Evolutionary conservation across 2,888 invertebrate species (phyloP).

Genomic region (Omphaloscelis lunosa): DNA sequence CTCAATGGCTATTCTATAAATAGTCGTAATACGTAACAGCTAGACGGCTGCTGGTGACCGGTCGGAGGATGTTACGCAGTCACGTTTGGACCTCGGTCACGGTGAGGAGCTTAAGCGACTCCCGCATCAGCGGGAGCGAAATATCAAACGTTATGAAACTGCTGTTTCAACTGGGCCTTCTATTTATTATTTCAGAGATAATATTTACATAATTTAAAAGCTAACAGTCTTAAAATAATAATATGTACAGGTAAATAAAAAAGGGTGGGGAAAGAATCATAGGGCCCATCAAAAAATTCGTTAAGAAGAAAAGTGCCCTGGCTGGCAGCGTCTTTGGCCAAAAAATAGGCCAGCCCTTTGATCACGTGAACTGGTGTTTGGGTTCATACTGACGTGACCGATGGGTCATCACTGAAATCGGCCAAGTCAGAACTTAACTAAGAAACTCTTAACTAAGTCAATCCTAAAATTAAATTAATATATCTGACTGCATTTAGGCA

Average conservation of each 20-base stretch:
- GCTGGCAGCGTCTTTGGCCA: neutral
- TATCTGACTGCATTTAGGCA: neutral
- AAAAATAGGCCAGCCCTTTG: neutral
- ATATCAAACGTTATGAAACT: neutral
- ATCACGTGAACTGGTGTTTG: neutral
- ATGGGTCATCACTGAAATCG: neutral
- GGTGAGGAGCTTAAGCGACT: constrained; percentile 23
- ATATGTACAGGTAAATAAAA: neutral
- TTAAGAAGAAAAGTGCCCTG: neutral
- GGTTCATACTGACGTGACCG: neutral
- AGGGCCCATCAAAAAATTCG: no score
- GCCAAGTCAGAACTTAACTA: neutral
- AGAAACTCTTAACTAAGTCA: neutral
- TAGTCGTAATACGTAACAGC: constrained; percentile 57
- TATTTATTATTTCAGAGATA: neutral
- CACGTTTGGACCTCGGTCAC: constrained; percentile 29
- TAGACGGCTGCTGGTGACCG: constrained; percentile 64
- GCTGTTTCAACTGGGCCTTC: neutral
- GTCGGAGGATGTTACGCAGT: constrained; percentile 53
- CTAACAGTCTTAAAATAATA: neutral
- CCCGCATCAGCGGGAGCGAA: neutral
- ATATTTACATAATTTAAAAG: neutral
- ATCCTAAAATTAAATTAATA: no score
- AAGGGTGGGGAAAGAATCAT: no score
- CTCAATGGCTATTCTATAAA: constrained; percentile 52